Evolutionary conservation across 2,888 invertebrate species (phyloP), one percentile per base, ranked within the genome.

Genomic region (Homarus gammarus): DNA sequence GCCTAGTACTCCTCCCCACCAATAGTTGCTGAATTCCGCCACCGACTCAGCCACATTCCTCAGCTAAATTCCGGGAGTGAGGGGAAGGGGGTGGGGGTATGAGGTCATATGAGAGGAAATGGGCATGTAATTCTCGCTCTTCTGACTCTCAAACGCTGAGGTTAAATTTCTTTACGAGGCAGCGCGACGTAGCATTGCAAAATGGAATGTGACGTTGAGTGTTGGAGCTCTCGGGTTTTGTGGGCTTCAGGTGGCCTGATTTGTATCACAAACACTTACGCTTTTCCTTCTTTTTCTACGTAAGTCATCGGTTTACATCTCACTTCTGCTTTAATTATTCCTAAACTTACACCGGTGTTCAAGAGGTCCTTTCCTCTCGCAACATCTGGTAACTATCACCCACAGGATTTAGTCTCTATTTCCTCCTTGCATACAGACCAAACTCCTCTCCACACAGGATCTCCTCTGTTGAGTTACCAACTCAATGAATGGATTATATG

Each of bases 21-120:
- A 75, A 84, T 84, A 75, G 61, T 84, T 38, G 61, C 75, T 84
- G 56, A 84, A 84, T 84, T 84, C 84, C 75, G 38, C 51, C 84
- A 84, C n/a, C 84, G 75, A 75, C 61, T 75, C 75, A 33, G 56
- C 56, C 75, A 38, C 84, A 84, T 84, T 84, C 77, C 77, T 44
- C 77, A 38, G 77, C 78, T 68, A 77, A 78, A 78, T 77, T 78
- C 85, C 78, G 85, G 78, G 85, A 68, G 82, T 68, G 27, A 44
- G 44, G 44, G 82, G 44, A 18, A 40, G 31, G 68, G 31, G 33
- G 68, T 44, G 44, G 68, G 33, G 61, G 84, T 31, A 56, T 84
- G 84, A 77, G 77, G 84, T 84, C 75, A 77, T 61, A 77, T 56
- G 84, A 77, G 61, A 38, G 44, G 27, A 51, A 84, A 84, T 84